Base-by-base conservation (phyloP, 2,797 vertebrate species). In the Zalophus californianus region DNA sequence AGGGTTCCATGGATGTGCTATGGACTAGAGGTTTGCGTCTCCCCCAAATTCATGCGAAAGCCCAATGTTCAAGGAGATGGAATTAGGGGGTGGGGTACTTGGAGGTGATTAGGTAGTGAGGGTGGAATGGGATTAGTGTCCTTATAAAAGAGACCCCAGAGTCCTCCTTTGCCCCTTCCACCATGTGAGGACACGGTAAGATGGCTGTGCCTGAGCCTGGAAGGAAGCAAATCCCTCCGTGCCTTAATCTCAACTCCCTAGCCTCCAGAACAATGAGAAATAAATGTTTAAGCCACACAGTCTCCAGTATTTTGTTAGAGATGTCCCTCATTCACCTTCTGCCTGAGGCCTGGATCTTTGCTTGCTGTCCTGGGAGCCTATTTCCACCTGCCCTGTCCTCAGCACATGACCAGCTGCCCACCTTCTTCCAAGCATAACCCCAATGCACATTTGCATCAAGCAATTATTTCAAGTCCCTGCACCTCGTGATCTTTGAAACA, bases 241-340 rank as follows among this genome's bases (percentile, higher is more conserved):
- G n/a, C n/a, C 75, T 50, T 38, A 23, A 32, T 25, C 84, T 35
- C 18, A 2, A n/a, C 21, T 44, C 15, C 41, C 41, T 3, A 56
- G 62, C 27, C 27, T 70, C 77, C 35, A 13, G 77, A 82, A 64
- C 13, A 3, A 8, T 44, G 91, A 77, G 35, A 35, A 58, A 20
- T 0, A 1, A 58, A 14, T 29, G 21, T 10, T 35, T 20, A 35
- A 83, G 29, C 64, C 90, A 58, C 11, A 0, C 12, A 9, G 35
- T 32, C n/a, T 20, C 7, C 6, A 0, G 29, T 27, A n/a, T 5
- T 41, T 32, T 0, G 2, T 54, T 0, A 27, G 1, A 0, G 14
- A 54, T 3, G 32, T 38, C 38, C 56, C 23, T 54, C 21, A 1
- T 0, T 25, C 16, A 5, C 8, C 25, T 44, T 29, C 54, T 20